Evolutionary conservation across 1,140 invertebrate species (phyloP).

Genomic region (Micrasema longulum): DNA sequence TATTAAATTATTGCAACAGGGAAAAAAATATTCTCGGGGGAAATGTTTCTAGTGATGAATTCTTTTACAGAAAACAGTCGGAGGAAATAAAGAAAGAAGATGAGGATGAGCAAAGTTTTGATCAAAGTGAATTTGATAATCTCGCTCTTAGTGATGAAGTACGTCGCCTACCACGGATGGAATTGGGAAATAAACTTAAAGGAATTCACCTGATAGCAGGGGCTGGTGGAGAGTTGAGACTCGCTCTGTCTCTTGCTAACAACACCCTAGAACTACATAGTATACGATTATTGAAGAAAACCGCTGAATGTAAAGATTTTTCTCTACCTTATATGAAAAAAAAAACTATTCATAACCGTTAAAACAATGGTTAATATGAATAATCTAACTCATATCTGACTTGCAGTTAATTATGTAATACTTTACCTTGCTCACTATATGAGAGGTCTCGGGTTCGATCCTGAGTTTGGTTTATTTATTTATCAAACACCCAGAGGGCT

Average conservation of each 20-base stretch:
- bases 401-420: no score
- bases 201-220: conserved; percentile 76
- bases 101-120: conserved; percentile 54
- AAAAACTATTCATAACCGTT: no score
- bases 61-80: conserved; percentile 20
- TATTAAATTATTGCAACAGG: no score
- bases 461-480: no score
- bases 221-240: conserved; percentile 74
- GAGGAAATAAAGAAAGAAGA: conserved; percentile 62
- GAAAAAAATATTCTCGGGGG: no score
- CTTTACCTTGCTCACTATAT: no score
- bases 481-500: no score
- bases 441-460: no score
- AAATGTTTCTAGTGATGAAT: no score
- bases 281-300: conserved; percentile 65
- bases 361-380: no score
- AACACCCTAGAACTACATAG: conserved; percentile 79
- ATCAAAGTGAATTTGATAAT: conserved; percentile 54
- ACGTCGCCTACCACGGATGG: conserved; percentile 74
- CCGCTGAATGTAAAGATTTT: conserved; percentile 66
- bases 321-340: not conserved
- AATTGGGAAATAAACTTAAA: conserved; percentile 77
- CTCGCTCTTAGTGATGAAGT: conserved; percentile 80
- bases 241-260: conserved; percentile 74
- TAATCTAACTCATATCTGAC: no score